Conservation (phyloP, 2,888 invertebrate species). For the Pasiphila rectangulata region DNA sequence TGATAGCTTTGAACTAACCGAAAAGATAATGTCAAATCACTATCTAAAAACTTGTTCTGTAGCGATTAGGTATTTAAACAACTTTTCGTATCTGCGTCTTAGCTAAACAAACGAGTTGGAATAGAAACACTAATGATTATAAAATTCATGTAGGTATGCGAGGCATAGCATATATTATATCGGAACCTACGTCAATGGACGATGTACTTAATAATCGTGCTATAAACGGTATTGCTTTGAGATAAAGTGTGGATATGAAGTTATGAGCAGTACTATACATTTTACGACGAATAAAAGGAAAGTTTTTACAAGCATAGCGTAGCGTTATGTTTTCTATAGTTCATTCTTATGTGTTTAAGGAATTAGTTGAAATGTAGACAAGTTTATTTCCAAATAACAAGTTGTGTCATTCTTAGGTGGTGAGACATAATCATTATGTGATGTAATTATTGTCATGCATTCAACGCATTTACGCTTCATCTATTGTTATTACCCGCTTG, state of each 20-base stretch:
- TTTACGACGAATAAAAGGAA: conserved; percentile 6
- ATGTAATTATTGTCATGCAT: conserved; percentile 9
- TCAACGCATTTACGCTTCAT: conserved; percentile 23
- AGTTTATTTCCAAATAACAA: background rate
- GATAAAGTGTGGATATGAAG: background rate
- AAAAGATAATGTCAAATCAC: conserved; percentile 17
- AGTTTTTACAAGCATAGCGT: background rate
- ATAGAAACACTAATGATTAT: conserved; percentile 14
- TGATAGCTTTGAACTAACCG: conserved; percentile 22
- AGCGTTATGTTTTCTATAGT: background rate
- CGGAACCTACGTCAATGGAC: conserved; percentile 8
- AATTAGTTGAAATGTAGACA: background rate
- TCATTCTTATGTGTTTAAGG: background rate
- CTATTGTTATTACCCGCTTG: background rate
- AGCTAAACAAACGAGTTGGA: conserved; percentile 19
- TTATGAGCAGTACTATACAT: background rate
- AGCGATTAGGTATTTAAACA: conserved; percentile 11
- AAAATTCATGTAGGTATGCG: conserved; percentile 8
- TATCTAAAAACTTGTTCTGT: conserved; percentile 18
- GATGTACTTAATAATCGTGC: background rate
- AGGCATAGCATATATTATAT: conserved; percentile 1
- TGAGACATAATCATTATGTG: background rate
- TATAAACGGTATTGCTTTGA: background rate
- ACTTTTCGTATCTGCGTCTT: conserved; percentile 13
- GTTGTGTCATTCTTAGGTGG: conserved; percentile 1